A percentile compares a stretch with the other conserved stretches of the same genome.
Evolutionary conservation across 2,113 vertebrate genomes (phyloP).

Genomic region (Turdus rufiventris): DNA sequence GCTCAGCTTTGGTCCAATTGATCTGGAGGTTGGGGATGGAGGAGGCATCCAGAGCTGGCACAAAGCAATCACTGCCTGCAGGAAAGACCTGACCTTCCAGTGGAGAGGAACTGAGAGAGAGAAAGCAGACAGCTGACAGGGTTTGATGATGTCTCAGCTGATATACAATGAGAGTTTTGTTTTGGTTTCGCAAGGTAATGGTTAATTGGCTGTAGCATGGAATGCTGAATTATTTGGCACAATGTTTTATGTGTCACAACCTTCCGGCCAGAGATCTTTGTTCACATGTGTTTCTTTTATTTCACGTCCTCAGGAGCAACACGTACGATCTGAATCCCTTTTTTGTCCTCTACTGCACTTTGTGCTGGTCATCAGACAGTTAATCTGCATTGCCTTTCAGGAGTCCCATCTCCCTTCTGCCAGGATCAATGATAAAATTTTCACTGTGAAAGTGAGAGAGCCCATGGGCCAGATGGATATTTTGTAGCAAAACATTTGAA

Average conservation of each 20-base stretch:
- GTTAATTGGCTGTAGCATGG: background rate
- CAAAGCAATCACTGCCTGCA: background rate
- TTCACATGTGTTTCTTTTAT: background rate
- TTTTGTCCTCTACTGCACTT: background rate
- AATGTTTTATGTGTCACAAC: background rate
- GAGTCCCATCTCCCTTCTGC: background rate
- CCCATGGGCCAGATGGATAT: conserved; percentile 10
- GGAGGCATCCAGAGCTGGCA: background rate
- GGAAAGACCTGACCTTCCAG: background rate
- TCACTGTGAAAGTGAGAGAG: background rate
- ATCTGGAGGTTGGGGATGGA: background rate
- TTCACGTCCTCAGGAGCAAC: background rate
- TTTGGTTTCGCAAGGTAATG: background rate
- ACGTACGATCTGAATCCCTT: background rate
- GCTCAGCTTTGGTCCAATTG: background rate
- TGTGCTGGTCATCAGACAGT: background rate
- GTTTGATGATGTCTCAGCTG: background rate
- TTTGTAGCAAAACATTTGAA: conserved; percentile 11
- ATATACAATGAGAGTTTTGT: background rate
- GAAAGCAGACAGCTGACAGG: background rate
- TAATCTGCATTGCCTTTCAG: background rate
- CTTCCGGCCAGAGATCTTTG: background rate
- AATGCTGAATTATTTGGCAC: background rate
- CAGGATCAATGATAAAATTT: conserved; percentile 31
- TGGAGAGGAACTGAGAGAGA: background rate